A percentile compares a stretch with the other conserved stretches of the same genome.
These are phyloP conservation scores for Volucella bombylans DNA, from an alignment of 2,888 invertebrate species.

Conservation along the genomic window DNA sequence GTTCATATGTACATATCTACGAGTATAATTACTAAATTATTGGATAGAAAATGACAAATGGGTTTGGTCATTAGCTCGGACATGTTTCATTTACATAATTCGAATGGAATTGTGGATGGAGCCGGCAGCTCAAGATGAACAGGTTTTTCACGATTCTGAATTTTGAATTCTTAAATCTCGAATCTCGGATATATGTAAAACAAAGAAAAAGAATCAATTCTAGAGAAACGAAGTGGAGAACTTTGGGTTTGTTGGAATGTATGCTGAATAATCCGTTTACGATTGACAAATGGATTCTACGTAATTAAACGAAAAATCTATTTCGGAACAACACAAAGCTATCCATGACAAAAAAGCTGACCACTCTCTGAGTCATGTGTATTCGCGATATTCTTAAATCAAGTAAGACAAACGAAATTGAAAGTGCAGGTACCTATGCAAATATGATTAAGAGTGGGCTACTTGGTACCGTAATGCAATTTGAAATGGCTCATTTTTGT, in stretches of 20 bases:
- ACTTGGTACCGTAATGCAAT: conserved; percentile 54
- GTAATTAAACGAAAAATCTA: conserved; percentile 53
- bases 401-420: conserved; percentile 18
- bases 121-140: conserved; percentile 35
- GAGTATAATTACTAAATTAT: conserved; percentile 68
- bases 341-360: conserved; percentile 14
- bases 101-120: conserved; percentile 64
- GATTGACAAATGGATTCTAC: conserved; percentile 58
- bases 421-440: conserved; percentile 32
- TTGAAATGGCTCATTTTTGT: conserved; percentile 43
- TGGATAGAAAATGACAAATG: conserved; percentile 73
- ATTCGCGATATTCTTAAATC: conserved; percentile 6
- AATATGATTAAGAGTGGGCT: conserved; percentile 3
- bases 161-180: not conserved
- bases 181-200: not conserved
- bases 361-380: conserved; percentile 34
- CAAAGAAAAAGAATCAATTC: conserved; percentile 48
- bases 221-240: conserved; percentile 24
- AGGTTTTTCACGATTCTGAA: conserved; percentile 30
- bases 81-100: conserved; percentile 74
- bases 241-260: not conserved
- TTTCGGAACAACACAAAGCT: conserved; percentile 18
- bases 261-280: conserved; percentile 50
- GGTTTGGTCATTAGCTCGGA: conserved; percentile 69
- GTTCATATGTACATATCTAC: conserved; percentile 13